Evolutionary conservation across 2,113 vertebrate species (phyloP).

Genomic region (Fregata magnificens): DNA sequence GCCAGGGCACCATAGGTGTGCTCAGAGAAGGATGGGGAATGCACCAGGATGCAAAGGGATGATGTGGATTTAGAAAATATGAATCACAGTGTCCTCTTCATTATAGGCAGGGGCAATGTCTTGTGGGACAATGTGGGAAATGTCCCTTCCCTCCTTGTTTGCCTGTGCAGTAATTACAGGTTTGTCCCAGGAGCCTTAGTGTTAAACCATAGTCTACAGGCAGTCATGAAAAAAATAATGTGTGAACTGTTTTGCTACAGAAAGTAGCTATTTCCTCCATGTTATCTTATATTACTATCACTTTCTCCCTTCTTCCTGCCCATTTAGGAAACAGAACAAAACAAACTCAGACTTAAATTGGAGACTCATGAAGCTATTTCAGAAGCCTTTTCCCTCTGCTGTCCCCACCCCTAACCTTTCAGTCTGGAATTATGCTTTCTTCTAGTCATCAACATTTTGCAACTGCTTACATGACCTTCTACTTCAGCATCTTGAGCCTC

Average conservation of each 20-base stretch:
- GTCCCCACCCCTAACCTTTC: background rate
- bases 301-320: background rate
- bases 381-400: background rate
- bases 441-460: background rate
- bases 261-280: background rate
- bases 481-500: background rate
- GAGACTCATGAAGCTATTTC: background rate
- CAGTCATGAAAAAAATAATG: background rate
- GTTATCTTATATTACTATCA: background rate
- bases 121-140: background rate
- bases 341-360: background rate
- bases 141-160: background rate
- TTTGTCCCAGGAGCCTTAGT: background rate
- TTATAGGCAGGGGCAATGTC: background rate
- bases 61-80: background rate
- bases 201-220: background rate
- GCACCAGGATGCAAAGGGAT: background rate
- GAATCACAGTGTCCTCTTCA: background rate
- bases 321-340: background rate
- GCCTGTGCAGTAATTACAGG: background rate
- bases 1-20: fast-evolving
- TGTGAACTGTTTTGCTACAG: background rate
- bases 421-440: background rate
- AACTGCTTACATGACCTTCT: background rate
- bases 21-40: background rate